Evolutionary conservation across 2,888 invertebrate genomes (phyloP).

Genomic region (Drosophila atripex): DNA sequence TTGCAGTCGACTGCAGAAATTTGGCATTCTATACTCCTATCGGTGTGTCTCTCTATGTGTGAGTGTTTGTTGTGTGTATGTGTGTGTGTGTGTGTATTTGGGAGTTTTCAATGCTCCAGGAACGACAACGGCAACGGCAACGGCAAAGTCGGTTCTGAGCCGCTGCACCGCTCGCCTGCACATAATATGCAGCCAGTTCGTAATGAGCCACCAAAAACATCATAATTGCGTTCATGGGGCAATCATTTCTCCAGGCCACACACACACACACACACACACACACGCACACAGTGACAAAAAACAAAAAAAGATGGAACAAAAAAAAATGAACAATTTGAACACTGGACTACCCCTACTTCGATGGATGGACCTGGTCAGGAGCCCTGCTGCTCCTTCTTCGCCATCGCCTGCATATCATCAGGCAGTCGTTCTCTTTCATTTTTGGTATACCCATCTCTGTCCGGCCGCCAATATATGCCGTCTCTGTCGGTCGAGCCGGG

Average conservation of each 20-base stretch:
- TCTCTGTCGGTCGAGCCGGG: constrained; percentile 46
- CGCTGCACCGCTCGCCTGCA: constrained; percentile 66
- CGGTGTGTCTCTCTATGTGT: constrained; percentile 4
- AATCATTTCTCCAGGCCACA: constrained; percentile 29
- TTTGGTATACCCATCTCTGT: constrained; percentile 4
- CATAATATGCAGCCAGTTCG: constrained; percentile 72
- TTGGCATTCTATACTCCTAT: background rate
- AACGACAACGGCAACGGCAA: constrained; percentile 39
- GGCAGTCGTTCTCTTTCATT: constrained; percentile 9
- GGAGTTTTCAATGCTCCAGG: constrained; percentile 65
- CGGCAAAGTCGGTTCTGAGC: constrained; percentile 72
- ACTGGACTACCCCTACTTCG: constrained; percentile 37
- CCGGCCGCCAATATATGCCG: background rate
- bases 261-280: constrained; percentile 35
- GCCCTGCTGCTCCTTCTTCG: constrained; percentile 41
- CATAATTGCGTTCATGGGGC: constrained; percentile 35
- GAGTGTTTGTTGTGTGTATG: constrained; percentile 9
- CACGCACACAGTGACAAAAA: background rate
- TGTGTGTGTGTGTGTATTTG: constrained; percentile 41
- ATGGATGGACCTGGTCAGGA: constrained; percentile 59
- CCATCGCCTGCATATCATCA: constrained; percentile 3
- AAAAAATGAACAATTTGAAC: background rate
- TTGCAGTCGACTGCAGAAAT: constrained; percentile 22
- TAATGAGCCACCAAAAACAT: constrained; percentile 60
- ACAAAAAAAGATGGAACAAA: too few relatives aligned